A percentile compares a stretch with the other conserved stretches of the same genome.
Evolutionary conservation across 53 echinoderm and acorn worm species (phyloP).

Genomic region (Temnopleurus reevesii): DNA sequence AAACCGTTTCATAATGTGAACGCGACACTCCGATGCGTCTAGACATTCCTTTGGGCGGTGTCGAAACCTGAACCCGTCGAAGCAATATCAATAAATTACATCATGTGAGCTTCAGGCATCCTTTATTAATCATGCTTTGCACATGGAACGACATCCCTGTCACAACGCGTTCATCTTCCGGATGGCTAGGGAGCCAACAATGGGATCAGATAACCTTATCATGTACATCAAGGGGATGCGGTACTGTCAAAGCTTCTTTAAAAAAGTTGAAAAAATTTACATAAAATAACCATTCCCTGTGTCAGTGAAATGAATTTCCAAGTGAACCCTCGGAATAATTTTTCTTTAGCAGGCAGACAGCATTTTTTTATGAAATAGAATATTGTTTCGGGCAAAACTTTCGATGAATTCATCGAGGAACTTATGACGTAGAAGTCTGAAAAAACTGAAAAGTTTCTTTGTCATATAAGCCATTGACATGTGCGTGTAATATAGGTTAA

Average conservation of each 20-base stretch:
- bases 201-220: background rate
- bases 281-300: background rate
- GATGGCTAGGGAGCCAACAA: background rate
- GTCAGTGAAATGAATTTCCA: too few species aligned
- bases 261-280: background rate
- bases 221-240: background rate
- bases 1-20: background rate
- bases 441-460: too few species aligned
- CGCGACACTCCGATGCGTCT: background rate
- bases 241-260: background rate
- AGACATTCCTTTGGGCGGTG: conserved; percentile 12
- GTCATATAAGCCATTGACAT: too few species aligned
- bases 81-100: conserved; percentile 40
- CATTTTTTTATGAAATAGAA: too few species aligned
- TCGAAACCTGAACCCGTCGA: background rate
- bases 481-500: too few species aligned
- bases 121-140: conserved; percentile 10
- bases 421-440: too few species aligned
- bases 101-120: background rate
- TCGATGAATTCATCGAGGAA: too few species aligned
- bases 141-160: background rate
- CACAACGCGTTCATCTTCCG: background rate
- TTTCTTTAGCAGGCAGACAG: too few species aligned
- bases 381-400: too few species aligned
- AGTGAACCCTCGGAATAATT: too few species aligned